Base-by-base conservation (phyloP, 2,113 vertebrate species). In the Hippocampus barbouri region DNA sequence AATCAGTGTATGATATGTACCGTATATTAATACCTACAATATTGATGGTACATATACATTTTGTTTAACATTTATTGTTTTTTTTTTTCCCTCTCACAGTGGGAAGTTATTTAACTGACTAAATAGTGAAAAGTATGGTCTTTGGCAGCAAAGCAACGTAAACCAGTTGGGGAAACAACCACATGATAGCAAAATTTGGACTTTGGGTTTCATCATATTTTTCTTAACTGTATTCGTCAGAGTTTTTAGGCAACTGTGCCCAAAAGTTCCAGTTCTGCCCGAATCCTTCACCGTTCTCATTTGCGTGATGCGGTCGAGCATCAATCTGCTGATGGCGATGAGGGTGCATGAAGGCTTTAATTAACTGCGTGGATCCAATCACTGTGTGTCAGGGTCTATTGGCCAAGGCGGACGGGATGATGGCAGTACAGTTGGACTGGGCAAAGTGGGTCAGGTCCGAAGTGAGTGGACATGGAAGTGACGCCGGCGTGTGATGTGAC, bases 401-500 rank as follows among this genome's bases (percentile, higher is more conserved):
- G 74, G 72, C 69, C 8, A 65, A 69, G 71, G 47, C 20, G 73
- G 57, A 67, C 60, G 30, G 60, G 70, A 53, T 21, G 85, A 21
- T 10, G 77, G 72, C 1, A 8, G 59, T 5, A 66, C n/a, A 23
- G 79, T 69, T 23, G 71, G 75, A 75, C 70, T 76, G 64, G 75
- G 72, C 75, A 79, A 90, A 89, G 78, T 90, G 86, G 90, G 90
- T 91, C 86, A 91, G 85, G 87, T 85, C 79, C 80, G 41, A 76
- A 86, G 88, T 79, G 83, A 88, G 78, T 15, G 73, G 76, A 86
- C 85, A 81, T 21, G 69, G 78, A 60, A 79, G 80, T 81, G 79
- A 85, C 75, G 74, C 73, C 70, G 73, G 75, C 68, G 61, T 70
- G 79, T 84, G 87, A 87, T 62, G 82, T 86, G 88, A 90, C 86